Base-by-base conservation (phyloP, 2,888 invertebrate genomes). In the Therioaphis trifolii region DNA sequence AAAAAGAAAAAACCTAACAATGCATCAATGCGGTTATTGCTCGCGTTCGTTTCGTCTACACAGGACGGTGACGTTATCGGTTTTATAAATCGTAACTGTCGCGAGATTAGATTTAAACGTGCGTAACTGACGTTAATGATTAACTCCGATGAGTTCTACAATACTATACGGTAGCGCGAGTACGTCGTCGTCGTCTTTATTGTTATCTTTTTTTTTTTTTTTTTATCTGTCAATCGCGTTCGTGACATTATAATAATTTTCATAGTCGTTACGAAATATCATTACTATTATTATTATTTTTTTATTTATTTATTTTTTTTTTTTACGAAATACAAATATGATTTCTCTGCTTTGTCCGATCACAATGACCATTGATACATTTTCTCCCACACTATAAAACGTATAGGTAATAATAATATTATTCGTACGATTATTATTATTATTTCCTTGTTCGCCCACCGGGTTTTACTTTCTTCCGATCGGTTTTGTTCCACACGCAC, bases 271-370 rank as follows among this genome's bases (percentile, higher is more conserved):
- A 80, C 72, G 72, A 80, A 72, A 72, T 63, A 61, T 43, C 21
- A 58, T 77, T 66, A 68, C 24, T 68, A 63, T 29, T 27, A 12
- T 52, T 21, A 75, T 21, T 63, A 14, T 24, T 18, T 63, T 29
- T 24, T 46, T 24, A 43, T 27, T 21, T 63, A 14, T 24, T 18
- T 63, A 15, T 24, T 46, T 24, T 58, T 27, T 77, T 43, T 40
- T 49, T 52, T 24, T 35, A 66, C 29, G 55, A 49, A 61, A 72
- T 35, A 52, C 24, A 52, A 49, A 80, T 72, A 61, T 80, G 80
- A 80, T 80, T 80, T 80, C 80, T 61, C 80, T 52, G 80, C 80
- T 80, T 72, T 80, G 80, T 80, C 80, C 49, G 72, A 80, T 58
- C 79, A 79, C 80, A 80, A 80, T 71, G 80, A 63, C 63, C 55